Evolutionary conservation across 1,140 invertebrate genomes (phyloP), one percentile per base, ranked within the genome.

Genomic region (Drosophila miranda): DNA sequence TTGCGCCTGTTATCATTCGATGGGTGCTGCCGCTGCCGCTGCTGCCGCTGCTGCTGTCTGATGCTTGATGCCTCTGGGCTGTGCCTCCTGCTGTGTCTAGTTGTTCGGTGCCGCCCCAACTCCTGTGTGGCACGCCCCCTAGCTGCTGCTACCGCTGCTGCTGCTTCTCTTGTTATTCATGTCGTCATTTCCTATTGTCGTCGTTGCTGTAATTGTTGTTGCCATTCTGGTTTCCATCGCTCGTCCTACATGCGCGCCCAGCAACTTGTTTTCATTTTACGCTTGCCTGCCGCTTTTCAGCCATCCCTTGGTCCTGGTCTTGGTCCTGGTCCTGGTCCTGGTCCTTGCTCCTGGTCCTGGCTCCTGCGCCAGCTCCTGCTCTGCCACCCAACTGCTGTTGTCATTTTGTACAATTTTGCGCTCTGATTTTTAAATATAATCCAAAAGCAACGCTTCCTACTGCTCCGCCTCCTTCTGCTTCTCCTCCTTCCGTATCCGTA

Each of bases 361-460:
- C 16, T n/a, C 26, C 16, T 16, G 16, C 16, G 16, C 16, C 16
- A 16, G 16, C 16, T 16, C 0, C 16, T 16, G 16, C 16, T 11
- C 21, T n/a, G 59, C 53, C 63, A 34, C 41, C 57, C 45, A 68
- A 50, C 54, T 78, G 62, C 58, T 67, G 71, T 87, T 87, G 83
- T 87, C 82, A 86, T 86, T 87, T 82, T 87, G 82, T 87, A 87
- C 82, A 87, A 87, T 87, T 87, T 87, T 88, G 62, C 82, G 82
- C 82, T 87, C 82, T 87, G 83, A 87, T 87, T 87, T 87, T 87
- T 87, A 87, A 87, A 87, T 81, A 87, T 87, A 87, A 87, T 87
- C 82, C 83, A 72, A 72, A 55, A 53, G 76, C 81, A 53, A 75
- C 50, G 43, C 57, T 49, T 44, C 59, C 44, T 30, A 41, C 63